Base-by-base conservation (phyloP, 1,140 invertebrate genomes). In the Cydia pomonella region DNA sequence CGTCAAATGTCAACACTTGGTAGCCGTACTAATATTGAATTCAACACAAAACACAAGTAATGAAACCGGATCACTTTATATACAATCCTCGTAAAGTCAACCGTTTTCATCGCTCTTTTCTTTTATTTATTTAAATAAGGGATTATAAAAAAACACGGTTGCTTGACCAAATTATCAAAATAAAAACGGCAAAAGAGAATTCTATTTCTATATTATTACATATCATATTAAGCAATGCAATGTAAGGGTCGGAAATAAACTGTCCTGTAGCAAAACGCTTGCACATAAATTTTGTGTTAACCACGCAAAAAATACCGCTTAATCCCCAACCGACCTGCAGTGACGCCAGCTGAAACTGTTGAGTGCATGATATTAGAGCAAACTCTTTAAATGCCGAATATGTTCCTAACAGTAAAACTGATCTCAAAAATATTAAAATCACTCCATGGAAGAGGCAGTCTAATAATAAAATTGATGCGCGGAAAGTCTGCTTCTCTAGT, bases 391-490 rank as follows among this genome's bases (percentile, higher is more conserved):
- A 23, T 23, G 3, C 53, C 18, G 6, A 21, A 59, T 59, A 23
- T 23, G 0, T 53, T 16, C 50, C 18, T 21, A 18, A 53, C 16
- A 9, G 44, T 7, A 50, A 50, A n/a, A 50, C 0, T n/a, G 1
- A 50, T 50, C 16, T 50, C 47, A 44, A 9, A 53, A 21, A 18
- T 18, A 5, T n/a, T 6, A n/a, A 5, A 27, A 27, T 29, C 16
- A 33, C 16, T 27, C 3, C 27, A 66, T 33, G 63, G 27, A 66
- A 86, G 87, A 73, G 78, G 84, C 80, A 85, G 87, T 89, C 88
- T 88, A 74, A 77, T 73, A 76, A 81, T 73, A 76, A 81, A 87
- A 89, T 87, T 86, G 83, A 87, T 87, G 83, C 85, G 83, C 83
- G 83, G 27, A 77, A 71, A 62, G 47, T 64, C 64, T 50, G n/a